Evolutionary conservation across 2,113 vertebrate genomes (phyloP), one percentile per base, ranked within the genome.

Genomic region (Sula dactylatra): DNA sequence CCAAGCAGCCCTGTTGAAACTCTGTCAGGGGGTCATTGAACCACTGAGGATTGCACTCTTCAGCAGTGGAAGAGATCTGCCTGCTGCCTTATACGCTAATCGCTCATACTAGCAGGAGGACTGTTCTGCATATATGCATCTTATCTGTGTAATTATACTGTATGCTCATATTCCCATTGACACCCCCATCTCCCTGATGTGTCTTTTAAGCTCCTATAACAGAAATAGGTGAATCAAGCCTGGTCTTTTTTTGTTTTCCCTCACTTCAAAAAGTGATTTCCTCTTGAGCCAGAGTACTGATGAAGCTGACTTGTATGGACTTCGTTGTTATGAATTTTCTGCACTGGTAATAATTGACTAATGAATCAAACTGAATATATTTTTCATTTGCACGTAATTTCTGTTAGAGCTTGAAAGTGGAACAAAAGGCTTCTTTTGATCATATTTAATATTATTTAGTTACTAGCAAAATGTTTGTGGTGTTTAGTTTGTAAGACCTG

Each of bases 21-120:
- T 26, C 26, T 42, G 34, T 29, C 24, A 25, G 24, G 2, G 1
- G 9, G 12, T 2, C 26, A 65, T 0, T 76, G 52, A 54, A n/a
- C 13, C 17, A 3, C 17, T 47, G 66, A 32, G 76, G 54, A 21
- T 3, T 67, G 71, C 13, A 4, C 47, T 58, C 17, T 9, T 52
- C 10, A 62, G 44, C 31, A 52, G 29, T 13, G 13, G 32, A 7
- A 44, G 58, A 71, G 25, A 34, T 6, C 4, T 3, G 6, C 38
- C 24, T 56, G n/a, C 70, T 88, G 83, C 61, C 59, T 70, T 42
- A 17, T 13, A 9, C 1, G 1, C 36, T 18, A 15, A 9, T 9
- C 0, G 2, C 17, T 62, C 42, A 5, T 36, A 17, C 34, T 21
- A 36, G 4, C 44, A 52, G 73, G 22, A 88, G 31, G 45, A 38